These are phyloP conservation scores for Crocallis elinguaria DNA, from an alignment of 2,888 invertebrate genomes.

Conservation along the genomic window DNA sequence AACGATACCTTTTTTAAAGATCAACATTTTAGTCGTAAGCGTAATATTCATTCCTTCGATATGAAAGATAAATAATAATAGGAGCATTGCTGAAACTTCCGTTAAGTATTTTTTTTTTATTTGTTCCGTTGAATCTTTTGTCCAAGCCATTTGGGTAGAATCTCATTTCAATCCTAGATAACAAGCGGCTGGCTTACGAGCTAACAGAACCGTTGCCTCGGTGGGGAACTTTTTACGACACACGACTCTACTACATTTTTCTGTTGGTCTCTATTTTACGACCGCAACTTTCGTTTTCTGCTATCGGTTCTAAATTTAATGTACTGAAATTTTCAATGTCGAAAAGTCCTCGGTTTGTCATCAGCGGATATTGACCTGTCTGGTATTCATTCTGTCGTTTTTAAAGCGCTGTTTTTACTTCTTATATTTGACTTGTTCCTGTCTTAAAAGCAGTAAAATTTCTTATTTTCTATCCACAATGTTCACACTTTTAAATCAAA, in stretches of 20 bases:
- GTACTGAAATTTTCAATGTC: slow-evolving; percentile 27
- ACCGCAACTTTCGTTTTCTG: slow-evolving; percentile 31
- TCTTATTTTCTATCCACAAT: neutral
- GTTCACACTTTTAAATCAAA: neutral
- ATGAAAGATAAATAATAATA: too few species aligned
- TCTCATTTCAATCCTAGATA: slow-evolving; percentile 56
- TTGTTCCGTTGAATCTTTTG: slow-evolving; percentile 22
- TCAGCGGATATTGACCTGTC: slow-evolving; percentile 29
- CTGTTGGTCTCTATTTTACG: slow-evolving; percentile 41
- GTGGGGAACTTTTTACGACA: slow-evolving; percentile 46
- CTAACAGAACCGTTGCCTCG: slow-evolving; percentile 52
- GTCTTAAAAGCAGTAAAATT: neutral
- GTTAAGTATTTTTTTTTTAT: too few species aligned
- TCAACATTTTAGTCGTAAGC: too few species aligned
- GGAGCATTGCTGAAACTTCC: too few species aligned
- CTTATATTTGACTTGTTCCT: neutral
- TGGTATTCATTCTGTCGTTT: slow-evolving; percentile 1
- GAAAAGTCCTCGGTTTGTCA: slow-evolving; percentile 24
- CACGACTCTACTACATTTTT: slow-evolving; percentile 41
- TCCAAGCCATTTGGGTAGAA: slow-evolving; percentile 37
- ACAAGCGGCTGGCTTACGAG: slow-evolving; percentile 67
- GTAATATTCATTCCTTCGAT: too few species aligned
- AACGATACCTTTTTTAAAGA: too few species aligned
- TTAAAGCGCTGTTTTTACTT: neutral
- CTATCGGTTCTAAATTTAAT: slow-evolving; percentile 31